Base-by-base conservation (phyloP, 2,797 vertebrate species). In the Euthynnus affinis region DNA sequence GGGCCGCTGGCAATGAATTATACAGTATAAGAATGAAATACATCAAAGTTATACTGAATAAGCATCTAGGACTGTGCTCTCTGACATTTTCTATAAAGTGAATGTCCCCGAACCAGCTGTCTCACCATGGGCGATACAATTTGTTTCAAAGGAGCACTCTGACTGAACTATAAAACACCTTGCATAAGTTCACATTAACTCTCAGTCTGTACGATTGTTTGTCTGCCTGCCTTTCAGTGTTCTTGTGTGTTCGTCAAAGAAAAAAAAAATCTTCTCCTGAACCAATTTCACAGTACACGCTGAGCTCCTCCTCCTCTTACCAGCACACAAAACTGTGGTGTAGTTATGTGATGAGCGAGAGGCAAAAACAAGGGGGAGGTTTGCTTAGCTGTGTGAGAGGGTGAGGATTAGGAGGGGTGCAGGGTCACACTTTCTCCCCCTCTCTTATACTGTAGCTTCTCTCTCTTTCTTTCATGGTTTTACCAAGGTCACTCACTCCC, bases 371-470 rank as follows among this genome's bases (percentile, higher is more conserved):
- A 77, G 71, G 51, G 73, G 73, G 76, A 71, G 80, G 85, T 87
- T 91, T 92, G 78, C 74, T 81, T 83, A 87, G 85, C 85, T 87
- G 85, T 84, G 78, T 81, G 83, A 71, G 70, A 79, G 87, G 62
- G 51, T 58, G 76, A 89, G 59, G 69, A 46, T 83, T 55, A 71
- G 69, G 64, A 68, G 71, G 79, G 72, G 70, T 65, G 80, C 73
- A 61, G 79, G 76, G 78, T 87, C 85, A 84, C 71, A 74, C 67
- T 76, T 68, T 78, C 49, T 75, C 76, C 81, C 65, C 37, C 57
- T 61, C 63, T 85, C 27, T 63, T 56, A 68, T 60, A 69, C 71
- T 71, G 72, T 61, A 81, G 76, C 56, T 40, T 74, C 67, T 74
- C 37, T 73, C 37, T 75, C 23, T 80, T 46, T 74, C 68, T 73